Conservation (phyloP, 1,140 invertebrate species). For the Thaumatotibia leucotreta region DNA sequence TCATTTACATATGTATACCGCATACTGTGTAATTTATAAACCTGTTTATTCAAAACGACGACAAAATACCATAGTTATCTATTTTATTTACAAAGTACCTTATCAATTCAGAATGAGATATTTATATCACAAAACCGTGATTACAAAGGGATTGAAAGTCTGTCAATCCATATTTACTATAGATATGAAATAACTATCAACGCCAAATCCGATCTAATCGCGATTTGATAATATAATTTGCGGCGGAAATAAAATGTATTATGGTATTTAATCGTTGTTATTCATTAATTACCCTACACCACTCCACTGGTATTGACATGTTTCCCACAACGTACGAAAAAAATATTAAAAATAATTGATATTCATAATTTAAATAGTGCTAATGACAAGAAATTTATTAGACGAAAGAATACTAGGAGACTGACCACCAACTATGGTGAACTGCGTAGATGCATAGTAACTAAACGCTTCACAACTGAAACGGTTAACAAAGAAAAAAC, state of each 20-base stretch:
- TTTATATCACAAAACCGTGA: no score
- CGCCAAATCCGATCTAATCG: no score
- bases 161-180: no score
- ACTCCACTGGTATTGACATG: neutral
- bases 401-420: conserved; percentile 1
- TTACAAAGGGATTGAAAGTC: no score
- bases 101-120: neutral
- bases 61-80: neutral
- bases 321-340: neutral
- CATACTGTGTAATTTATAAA: neutral
- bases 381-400: conserved; percentile 12
- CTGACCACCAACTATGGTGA: neutral
- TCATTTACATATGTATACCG: conserved; percentile 13
- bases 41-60: neutral
- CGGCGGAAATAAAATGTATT: neutral
- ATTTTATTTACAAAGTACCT: neutral
- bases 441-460: neutral
- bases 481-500: neutral
- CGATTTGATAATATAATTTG: no score
- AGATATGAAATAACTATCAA: no score
- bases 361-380: conserved; percentile 4
- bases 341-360: neutral
- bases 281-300: neutral
- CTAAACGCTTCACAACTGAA: no score
- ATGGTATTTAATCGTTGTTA: neutral